A percentile compares a stretch with the other conserved stretches of the same genome.
These are phyloP conservation scores for Trinorchestia longiramus DNA, from an alignment of 1,140 invertebrate species.

Conservation along the genomic window DNA sequence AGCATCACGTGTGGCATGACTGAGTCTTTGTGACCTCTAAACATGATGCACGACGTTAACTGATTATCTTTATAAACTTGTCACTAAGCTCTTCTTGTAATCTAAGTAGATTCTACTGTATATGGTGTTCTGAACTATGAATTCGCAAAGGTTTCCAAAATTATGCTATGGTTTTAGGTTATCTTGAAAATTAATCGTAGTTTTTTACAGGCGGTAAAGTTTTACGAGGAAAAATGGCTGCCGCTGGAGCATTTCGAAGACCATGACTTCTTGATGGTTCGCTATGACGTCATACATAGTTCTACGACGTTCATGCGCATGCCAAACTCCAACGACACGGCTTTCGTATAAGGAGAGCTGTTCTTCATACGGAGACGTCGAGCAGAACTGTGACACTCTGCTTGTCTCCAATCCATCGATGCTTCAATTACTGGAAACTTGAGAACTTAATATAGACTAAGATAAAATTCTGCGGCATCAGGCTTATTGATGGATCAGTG, in stretches of 20 bases:
- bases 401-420: neutral
- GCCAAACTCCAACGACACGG: conserved; percentile 26
- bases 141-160: too few relatives aligned
- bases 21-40: neutral
- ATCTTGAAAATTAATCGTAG: too few relatives aligned
- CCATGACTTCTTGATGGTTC: conserved; percentile 18
- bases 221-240: neutral
- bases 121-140: too few relatives aligned
- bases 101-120: too few relatives aligned
- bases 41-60: neutral
- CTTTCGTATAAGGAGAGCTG: neutral
- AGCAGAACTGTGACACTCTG: neutral
- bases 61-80: too few relatives aligned
- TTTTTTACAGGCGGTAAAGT: neutral
- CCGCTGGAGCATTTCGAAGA: neutral
- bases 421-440: too few relatives aligned
- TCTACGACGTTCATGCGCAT: neutral
- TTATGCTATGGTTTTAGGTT: too few relatives aligned
- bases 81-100: too few relatives aligned
- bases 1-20: neutral
- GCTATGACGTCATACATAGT: conserved; percentile 13
- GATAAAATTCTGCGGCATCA: too few relatives aligned
- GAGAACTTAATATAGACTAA: too few relatives aligned
- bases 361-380: neutral
- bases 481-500: too few relatives aligned